These are phyloP conservation scores for Battus philenor DNA, from an alignment of 1,140 invertebrate genomes.

Conservation along the genomic window DNA sequence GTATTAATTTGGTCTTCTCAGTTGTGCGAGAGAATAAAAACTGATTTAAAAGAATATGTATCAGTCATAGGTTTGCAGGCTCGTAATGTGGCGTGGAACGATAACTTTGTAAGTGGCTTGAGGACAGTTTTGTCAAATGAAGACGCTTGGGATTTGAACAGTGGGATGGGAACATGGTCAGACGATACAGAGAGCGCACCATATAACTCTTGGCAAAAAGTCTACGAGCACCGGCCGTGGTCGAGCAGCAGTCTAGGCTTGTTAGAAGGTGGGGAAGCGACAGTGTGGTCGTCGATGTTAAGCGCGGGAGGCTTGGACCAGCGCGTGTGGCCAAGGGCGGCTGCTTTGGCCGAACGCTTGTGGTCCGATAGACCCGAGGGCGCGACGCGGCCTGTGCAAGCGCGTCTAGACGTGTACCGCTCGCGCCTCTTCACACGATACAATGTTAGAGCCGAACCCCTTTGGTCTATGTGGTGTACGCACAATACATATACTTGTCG, in stretches of 20 bases:
- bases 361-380: constrained; percentile 56
- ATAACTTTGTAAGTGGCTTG: constrained; percentile 81
- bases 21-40: constrained; percentile 81
- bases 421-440: constrained; percentile 77
- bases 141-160: constrained; percentile 89
- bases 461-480: constrained; percentile 84
- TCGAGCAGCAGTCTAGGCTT: constrained; percentile 40
- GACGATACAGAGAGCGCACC: constrained; percentile 82
- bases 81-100: constrained; percentile 83
- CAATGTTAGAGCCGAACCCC: constrained; percentile 78
- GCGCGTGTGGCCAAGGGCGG: constrained; percentile 81
- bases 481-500: constrained; percentile 76
- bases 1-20: constrained; percentile 86
- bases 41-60: constrained; percentile 79
- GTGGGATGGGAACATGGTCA: constrained; percentile 85
- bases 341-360: constrained; percentile 81
- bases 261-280: constrained; percentile 82
- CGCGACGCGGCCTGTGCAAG: constrained; percentile 75
- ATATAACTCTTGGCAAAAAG: constrained; percentile 86
- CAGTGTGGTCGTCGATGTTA: constrained; percentile 82
- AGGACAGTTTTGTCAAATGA: constrained; percentile 87
- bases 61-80: constrained; percentile 69
- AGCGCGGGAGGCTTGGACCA: constrained; percentile 77
- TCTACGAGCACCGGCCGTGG: constrained; percentile 88
- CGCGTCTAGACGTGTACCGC: constrained; percentile 79